Conservation (phyloP, 2,113 vertebrate genomes). For the Crypturellus undulatus region DNA sequence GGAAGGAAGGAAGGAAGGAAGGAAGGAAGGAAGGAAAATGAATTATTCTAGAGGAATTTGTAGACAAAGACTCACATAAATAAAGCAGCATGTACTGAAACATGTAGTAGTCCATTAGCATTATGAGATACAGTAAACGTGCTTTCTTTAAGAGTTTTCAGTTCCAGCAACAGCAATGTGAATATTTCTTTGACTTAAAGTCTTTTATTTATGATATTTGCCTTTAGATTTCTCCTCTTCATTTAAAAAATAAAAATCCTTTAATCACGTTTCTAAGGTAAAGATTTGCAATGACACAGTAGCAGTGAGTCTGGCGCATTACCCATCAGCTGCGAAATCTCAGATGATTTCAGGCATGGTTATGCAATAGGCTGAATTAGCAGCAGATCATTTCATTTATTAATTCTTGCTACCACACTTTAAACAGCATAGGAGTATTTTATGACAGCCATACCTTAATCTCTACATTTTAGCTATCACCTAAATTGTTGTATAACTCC, state of each 20-base stretch:
- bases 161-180: neutral
- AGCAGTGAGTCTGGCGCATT: constrained; percentile 4
- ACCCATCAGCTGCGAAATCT: constrained; percentile 39
- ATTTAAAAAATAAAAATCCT: neutral
- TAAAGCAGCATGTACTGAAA: constrained; percentile 8
- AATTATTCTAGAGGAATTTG: neutral
- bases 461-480: neutral
- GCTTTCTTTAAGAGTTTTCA: neutral
- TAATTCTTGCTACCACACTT: neutral
- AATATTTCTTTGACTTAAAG: neutral
- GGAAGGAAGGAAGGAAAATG: no score
- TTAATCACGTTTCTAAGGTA: constrained; percentile 14
- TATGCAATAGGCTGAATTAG: neutral
- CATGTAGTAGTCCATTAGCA: neutral
- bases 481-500: neutral
- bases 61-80: constrained; percentile 30
- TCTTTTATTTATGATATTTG: neutral
- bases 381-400: neutral
- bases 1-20: no score
- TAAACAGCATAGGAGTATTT: neutral
- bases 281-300: constrained; percentile 5
- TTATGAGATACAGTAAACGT: neutral
- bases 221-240: neutral
- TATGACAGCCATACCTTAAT: neutral
- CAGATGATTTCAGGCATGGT: constrained; percentile 10